A percentile compares a stretch with the other conserved stretches of the same genome.
These are phyloP conservation scores for Elanoides forficatus DNA, from an alignment of 2,113 vertebrate genomes.

Conservation along the genomic window DNA sequence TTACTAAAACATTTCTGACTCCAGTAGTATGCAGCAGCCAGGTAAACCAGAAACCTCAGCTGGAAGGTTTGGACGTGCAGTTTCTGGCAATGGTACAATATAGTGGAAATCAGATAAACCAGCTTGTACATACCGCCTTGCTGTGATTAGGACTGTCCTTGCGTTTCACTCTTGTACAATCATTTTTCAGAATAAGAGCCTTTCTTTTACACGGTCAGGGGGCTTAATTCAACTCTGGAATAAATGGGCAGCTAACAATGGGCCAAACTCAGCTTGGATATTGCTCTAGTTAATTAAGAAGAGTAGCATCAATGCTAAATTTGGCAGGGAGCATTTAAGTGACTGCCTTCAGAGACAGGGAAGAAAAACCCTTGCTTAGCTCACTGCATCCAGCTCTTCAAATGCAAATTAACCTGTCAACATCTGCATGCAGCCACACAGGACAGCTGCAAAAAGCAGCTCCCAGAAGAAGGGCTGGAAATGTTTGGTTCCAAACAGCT, in stretches of 20 bases:
- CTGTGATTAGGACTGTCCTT: background rate
- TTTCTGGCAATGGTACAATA: background rate
- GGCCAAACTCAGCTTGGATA: constrained; percentile 22
- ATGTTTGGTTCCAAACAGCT: constrained; percentile 44
- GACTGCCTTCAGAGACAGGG: constrained; percentile 33
- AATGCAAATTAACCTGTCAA: constrained; percentile 67
- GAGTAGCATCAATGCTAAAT: constrained; percentile 8
- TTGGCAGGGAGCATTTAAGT: constrained; percentile 33
- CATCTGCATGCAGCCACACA: constrained; percentile 47
- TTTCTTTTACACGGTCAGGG: background rate
- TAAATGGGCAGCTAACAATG: constrained; percentile 1
- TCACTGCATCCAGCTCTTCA: constrained; percentile 58
- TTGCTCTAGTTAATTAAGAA: constrained; percentile 35
- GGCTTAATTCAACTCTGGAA: constrained; percentile 11
- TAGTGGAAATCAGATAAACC: background rate
- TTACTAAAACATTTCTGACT: background rate
- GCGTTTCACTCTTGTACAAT: background rate
- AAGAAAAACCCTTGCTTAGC: constrained; percentile 51
- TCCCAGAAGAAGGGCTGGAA: constrained; percentile 22
- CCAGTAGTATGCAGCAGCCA: background rate
- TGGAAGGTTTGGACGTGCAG: background rate
- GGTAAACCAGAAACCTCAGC: background rate
- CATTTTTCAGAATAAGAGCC: background rate
- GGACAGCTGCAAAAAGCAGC: constrained; percentile 43
- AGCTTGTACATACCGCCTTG: background rate